A percentile compares a stretch with the other conserved stretches of the same genome.
phyloP scores from a whole-genome alignment of 2,113 vertebrate genomes.

The Puntigrus tetrazona region DNA sequence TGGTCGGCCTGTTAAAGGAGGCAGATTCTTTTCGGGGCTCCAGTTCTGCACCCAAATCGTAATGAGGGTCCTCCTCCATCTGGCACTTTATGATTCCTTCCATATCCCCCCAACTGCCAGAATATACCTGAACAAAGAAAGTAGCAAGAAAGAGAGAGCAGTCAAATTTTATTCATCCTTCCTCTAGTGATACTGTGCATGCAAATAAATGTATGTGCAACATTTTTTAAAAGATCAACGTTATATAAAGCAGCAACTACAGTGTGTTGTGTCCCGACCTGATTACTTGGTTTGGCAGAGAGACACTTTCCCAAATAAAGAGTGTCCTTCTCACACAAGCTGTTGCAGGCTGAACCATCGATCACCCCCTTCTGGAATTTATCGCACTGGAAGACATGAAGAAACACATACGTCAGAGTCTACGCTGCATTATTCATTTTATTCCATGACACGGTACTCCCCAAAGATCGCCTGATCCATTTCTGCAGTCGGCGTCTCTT shows the following conservation, averaged over 20 bases:
- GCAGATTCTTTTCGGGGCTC: conserved; percentile 86
- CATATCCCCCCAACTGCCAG: conserved; percentile 91
- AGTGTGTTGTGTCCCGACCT: conserved; percentile 75
- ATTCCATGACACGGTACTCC: neutral
- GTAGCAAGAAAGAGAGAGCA: neutral
- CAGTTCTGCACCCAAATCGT: conserved; percentile 85
- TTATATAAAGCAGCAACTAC: neutral
- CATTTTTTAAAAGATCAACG: neutral
- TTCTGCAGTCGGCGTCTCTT: neutral
- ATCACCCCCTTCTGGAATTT: conserved; percentile 93
- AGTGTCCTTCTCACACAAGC: conserved; percentile 92
- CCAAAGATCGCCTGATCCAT: conserved; percentile 19
- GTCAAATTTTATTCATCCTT: neutral
- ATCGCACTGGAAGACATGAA: conserved; percentile 81
- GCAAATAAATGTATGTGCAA: neutral
- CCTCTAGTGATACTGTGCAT: neutral
- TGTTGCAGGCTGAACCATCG: conserved; percentile 93
- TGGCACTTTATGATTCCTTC: conserved; percentile 95
- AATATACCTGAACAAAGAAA: conserved; percentile 82
- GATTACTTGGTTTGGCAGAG: conserved; percentile 86
- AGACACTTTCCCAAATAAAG: conserved; percentile 94
- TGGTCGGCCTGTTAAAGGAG: conserved; percentile 90
- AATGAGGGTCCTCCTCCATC: conserved; percentile 84
- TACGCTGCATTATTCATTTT: conserved; percentile 16
- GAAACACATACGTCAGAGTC: conserved; percentile 1